Evolutionary conservation across 2,797 vertebrate genomes (phyloP).

Genomic region (Darevskia mixta): DNA sequence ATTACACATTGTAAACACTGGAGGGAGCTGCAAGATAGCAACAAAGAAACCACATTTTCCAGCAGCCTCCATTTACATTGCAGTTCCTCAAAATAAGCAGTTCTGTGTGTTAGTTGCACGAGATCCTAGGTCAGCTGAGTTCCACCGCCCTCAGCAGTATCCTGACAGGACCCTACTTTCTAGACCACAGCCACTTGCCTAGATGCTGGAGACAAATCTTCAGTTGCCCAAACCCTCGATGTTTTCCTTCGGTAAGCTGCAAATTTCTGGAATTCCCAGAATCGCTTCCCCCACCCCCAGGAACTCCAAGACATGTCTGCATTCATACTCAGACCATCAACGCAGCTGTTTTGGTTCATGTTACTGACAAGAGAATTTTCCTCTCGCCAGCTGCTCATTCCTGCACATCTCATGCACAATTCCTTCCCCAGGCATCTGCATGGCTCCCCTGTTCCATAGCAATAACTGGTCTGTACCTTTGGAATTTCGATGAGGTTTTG

Average conservation of each 20-base stretch:
- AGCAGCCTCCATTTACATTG: background rate
- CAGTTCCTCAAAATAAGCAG: background rate
- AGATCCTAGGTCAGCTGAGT: background rate
- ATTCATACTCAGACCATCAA: background rate
- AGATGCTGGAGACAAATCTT: background rate
- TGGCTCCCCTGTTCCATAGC: background rate
- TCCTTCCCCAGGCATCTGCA: background rate
- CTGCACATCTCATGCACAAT: too few species aligned
- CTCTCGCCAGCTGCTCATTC: background rate
- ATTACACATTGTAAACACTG: slow-evolving; percentile 42
- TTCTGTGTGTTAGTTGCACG: background rate
- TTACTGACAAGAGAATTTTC: background rate
- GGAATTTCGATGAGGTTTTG: background rate
- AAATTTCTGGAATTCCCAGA: background rate
- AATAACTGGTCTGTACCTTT: background rate
- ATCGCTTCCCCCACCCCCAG: too few species aligned
- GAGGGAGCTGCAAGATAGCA: slow-evolving; percentile 60
- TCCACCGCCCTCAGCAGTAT: background rate
- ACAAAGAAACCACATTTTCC: background rate
- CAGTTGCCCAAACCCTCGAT: background rate
- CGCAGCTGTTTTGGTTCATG: background rate
- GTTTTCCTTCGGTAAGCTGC: background rate
- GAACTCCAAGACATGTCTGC: background rate
- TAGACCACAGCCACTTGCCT: background rate
- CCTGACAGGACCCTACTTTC: background rate